Percentiles rank a stretch among this genome's conserved stretches.
Evolutionary conservation across 2,113 vertebrate species (phyloP).

Genomic region (Corythoichthys haematopterus): DNA sequence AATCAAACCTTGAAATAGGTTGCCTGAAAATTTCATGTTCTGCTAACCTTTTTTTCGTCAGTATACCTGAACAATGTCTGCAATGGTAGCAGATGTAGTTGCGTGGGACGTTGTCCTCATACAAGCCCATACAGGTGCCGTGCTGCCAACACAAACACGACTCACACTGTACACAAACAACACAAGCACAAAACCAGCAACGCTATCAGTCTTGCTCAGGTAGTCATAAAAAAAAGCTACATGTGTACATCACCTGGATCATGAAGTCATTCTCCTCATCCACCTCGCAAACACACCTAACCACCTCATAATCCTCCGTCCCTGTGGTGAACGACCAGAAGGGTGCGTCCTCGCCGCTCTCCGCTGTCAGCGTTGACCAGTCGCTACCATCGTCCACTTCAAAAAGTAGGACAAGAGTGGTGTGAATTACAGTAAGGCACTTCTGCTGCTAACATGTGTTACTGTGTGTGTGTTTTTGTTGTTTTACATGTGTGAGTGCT

Average conservation of each 20-base stretch:
- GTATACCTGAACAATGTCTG: constrained; percentile 87
- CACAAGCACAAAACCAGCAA: background rate
- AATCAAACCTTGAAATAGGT: too few species aligned
- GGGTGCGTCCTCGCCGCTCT: constrained; percentile 87
- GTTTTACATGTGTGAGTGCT: background rate
- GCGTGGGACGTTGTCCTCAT: constrained; percentile 91
- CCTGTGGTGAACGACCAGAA: constrained; percentile 72
- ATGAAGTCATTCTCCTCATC: constrained; percentile 98
- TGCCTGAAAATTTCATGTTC: too few species aligned
- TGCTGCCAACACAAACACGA: constrained; percentile 97
- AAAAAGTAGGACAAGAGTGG: background rate
- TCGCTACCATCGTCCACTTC: constrained; percentile 85
- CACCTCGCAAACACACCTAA: constrained; percentile 92
- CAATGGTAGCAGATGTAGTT: constrained; percentile 93
- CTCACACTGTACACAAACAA: constrained; percentile 78
- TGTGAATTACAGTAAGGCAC: background rate
- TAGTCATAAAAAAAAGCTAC: background rate
- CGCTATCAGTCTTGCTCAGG: too few species aligned
- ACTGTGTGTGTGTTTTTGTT: background rate
- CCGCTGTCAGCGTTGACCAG: constrained; percentile 86
- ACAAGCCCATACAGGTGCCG: constrained; percentile 93
- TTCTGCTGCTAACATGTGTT: background rate
- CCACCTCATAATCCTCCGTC: constrained; percentile 81
- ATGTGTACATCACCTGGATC: constrained; percentile 83
- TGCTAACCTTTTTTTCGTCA: too few species aligned